Percentiles rank a stretch among this genome's conserved stretches.
Evolutionary conservation across 2,888 invertebrate genomes (phyloP).

Genomic region (Acleris sparsana): DNA sequence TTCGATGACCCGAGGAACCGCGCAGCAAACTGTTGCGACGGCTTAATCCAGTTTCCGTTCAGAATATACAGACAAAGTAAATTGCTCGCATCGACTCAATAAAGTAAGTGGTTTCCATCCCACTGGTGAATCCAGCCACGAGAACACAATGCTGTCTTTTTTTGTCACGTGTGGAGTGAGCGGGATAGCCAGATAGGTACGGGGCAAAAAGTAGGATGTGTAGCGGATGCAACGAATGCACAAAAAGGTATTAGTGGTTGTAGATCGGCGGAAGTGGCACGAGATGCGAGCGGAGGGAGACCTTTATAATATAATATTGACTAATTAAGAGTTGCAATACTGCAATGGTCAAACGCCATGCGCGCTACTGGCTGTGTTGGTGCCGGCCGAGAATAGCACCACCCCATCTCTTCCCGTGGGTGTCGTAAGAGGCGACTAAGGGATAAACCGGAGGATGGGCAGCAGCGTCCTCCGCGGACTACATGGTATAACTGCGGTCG

Average conservation of each 20-base stretch:
- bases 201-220: neutral
- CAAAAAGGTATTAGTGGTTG: constrained; percentile 49
- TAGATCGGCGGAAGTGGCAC: constrained; percentile 31
- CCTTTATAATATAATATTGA: neutral
- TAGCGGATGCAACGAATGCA: constrained; percentile 44
- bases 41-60: constrained; percentile 23
- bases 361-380: no score
- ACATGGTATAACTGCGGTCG: no score
- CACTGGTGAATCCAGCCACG: neutral
- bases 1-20: no score
- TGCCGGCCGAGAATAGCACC: no score
- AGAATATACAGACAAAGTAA: constrained; percentile 25
- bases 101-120: constrained; percentile 20
- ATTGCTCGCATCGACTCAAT: constrained; percentile 26
- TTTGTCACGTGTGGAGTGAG: constrained; percentile 4
- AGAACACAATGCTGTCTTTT: constrained; percentile 7
- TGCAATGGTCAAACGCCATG: no score
- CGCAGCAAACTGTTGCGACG: constrained; percentile 1
- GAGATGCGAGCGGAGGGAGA: constrained; percentile 10
- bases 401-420: no score
- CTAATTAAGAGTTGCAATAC: no score
- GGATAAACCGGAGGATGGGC: no score
- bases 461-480: no score
- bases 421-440: no score
- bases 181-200: constrained; percentile 3